Percentiles rank a stretch among this genome's conserved stretches.
These are phyloP conservation scores for Syrista parreyssii DNA, from an alignment of 2,888 invertebrate species.

Conservation along the genomic window DNA sequence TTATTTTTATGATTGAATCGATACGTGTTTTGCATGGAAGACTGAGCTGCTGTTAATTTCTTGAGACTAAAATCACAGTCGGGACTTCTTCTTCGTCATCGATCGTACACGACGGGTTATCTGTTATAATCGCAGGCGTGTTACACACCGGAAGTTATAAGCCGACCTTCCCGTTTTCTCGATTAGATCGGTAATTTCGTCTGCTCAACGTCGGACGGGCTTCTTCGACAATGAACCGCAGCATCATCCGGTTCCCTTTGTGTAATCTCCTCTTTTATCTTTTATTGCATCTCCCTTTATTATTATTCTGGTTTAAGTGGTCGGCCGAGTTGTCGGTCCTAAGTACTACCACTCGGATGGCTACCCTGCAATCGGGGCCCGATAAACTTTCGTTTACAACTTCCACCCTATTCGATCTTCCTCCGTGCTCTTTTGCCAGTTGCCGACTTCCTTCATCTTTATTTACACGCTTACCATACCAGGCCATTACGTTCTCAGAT, in stretches of 20 bases:
- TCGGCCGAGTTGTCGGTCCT: too few relatives aligned
- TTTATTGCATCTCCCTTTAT: conserved; percentile 29
- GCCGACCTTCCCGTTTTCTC: conserved; percentile 16
- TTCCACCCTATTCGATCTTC: too few relatives aligned
- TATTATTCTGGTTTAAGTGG: conserved; percentile 10
- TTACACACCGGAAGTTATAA: conserved; percentile 28
- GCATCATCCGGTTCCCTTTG: conserved; percentile 42
- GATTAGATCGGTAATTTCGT: conserved; percentile 38
- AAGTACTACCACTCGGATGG: conserved; percentile 6
- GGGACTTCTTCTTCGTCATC: too few relatives aligned
- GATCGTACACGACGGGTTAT: not conserved
- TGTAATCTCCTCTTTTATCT: conserved; percentile 35
- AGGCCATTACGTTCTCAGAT: too few relatives aligned
- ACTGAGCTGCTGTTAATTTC: too few relatives aligned
- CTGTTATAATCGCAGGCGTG: not conserved
- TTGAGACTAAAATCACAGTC: too few relatives aligned
- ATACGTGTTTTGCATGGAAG: too few relatives aligned
- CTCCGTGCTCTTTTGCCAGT: too few relatives aligned
- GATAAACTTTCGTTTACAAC: too few relatives aligned
- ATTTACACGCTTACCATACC: too few relatives aligned
- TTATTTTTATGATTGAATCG: too few relatives aligned
- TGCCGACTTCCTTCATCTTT: not conserved
- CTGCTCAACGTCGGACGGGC: not conserved
- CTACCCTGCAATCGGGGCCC: not conserved
- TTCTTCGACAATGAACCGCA: conserved; percentile 34